phyloP scores from a whole-genome alignment of 2,113 vertebrate species.

The Siniperca knerii region DNA sequence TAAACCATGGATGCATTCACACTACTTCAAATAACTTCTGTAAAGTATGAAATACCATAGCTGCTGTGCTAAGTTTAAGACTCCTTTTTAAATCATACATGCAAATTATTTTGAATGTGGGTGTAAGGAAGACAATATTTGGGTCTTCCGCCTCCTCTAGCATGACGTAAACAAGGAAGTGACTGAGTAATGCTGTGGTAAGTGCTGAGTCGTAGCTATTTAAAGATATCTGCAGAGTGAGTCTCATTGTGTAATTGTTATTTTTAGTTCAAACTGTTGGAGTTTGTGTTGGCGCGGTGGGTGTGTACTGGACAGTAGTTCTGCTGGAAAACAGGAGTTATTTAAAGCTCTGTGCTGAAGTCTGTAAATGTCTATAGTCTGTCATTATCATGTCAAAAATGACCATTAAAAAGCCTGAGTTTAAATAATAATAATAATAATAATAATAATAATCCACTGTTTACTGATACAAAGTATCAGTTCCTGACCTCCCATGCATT shows the following conservation, averaged over 20 bases:
- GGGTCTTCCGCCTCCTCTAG: neutral
- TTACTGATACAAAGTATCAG: too few relatives aligned
- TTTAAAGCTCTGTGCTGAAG: neutral
- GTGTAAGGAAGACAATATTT: neutral
- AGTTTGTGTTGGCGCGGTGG: neutral
- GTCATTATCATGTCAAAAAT: neutral
- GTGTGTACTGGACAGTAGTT: neutral
- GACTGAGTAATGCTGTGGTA: neutral
- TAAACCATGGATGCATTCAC: too few relatives aligned
- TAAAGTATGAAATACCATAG: neutral
- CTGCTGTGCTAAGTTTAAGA: neutral
- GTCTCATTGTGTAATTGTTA: neutral
- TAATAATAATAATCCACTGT: neutral
- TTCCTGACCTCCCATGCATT: neutral
- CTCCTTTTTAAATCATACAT: neutral
- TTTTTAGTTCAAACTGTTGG: neutral
- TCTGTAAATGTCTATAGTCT: neutral
- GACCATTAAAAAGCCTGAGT: too few relatives aligned
- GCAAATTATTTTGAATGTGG: neutral
- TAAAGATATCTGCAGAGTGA: slow-evolving; percentile 6
- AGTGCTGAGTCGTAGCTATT: neutral
- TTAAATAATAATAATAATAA: neutral
- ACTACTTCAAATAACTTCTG: neutral
- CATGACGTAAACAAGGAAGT: neutral
- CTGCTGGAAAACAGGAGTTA: neutral